These are phyloP conservation scores for Rosalia funebris DNA, from an alignment of 2,888 invertebrate species.

Conservation along the genomic window DNA sequence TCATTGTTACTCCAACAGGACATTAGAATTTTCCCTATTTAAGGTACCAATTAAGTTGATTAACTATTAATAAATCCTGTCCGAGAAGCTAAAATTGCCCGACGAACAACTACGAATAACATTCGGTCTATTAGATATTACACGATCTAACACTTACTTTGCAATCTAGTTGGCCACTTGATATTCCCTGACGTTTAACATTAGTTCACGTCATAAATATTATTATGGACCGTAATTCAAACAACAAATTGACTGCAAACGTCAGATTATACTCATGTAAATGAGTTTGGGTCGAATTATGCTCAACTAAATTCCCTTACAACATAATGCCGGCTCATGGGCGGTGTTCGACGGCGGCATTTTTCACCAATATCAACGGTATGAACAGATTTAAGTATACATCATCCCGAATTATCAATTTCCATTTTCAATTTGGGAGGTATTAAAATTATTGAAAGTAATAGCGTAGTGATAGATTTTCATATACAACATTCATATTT, in stretches of 20 bases:
- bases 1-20: too few species aligned
- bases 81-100: constrained; percentile 34
- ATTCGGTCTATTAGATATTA: constrained; percentile 47
- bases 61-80: constrained; percentile 37
- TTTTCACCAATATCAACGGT: too few species aligned
- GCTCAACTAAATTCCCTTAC: constrained; percentile 17
- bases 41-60: constrained; percentile 37
- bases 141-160: constrained; percentile 51
- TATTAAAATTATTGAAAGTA: too few species aligned
- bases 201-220: constrained; percentile 48
- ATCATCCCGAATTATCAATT: too few species aligned
- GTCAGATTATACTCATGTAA: constrained; percentile 48
- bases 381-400: too few species aligned
- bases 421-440: too few species aligned
- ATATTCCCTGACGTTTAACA: constrained; percentile 46
- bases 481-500: too few species aligned
- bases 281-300: constrained; percentile 42
- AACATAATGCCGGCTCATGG: constrained; percentile 5
- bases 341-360: too few species aligned
- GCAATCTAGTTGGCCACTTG: constrained; percentile 44
- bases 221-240: constrained; percentile 45
- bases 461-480: too few species aligned
- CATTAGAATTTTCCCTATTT: constrained; percentile 17
- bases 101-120: constrained; percentile 37
- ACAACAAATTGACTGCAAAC: constrained; percentile 47